Evolutionary conservation across 2,797 vertebrate species (phyloP).

Genomic region (Caiman crocodilus): DNA sequence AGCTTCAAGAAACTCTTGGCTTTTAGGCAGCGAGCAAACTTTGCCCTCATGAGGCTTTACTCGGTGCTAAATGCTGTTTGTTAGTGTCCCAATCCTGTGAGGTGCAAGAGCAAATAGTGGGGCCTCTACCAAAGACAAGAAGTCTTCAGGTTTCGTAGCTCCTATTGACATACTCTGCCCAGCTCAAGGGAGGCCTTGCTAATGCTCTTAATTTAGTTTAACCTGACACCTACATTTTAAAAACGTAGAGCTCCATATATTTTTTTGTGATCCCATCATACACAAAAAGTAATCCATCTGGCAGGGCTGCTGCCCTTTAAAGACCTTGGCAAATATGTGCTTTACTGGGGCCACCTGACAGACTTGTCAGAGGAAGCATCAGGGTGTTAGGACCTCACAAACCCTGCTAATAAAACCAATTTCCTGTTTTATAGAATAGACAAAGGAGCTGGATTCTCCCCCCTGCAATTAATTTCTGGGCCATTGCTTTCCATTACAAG

Average conservation of each 20-base stretch:
- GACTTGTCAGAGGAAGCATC: neutral
- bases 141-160: neutral
- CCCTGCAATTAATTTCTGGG: neutral
- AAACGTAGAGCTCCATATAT: neutral
- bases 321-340: neutral
- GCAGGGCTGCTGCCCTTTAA: neutral
- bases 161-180: neutral
- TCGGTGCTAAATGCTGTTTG: neutral
- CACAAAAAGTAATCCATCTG: neutral
- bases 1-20: neutral
- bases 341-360: neutral
- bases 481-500: neutral
- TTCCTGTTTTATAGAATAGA: neutral
- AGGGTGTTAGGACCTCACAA: neutral
- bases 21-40: neutral
- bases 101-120: no score
- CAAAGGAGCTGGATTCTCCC: neutral
- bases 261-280: neutral
- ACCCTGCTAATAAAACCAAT: neutral
- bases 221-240: neutral
- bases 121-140: neutral
- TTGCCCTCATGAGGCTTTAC: neutral
- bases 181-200: neutral
- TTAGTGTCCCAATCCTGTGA: neutral
- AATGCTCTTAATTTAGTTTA: neutral